A percentile compares a stretch with the other conserved stretches of the same genome.
These are phyloP conservation scores for Pachycephus smyrnensis DNA, from an alignment of 2,888 invertebrate genomes.

Conservation along the genomic window DNA sequence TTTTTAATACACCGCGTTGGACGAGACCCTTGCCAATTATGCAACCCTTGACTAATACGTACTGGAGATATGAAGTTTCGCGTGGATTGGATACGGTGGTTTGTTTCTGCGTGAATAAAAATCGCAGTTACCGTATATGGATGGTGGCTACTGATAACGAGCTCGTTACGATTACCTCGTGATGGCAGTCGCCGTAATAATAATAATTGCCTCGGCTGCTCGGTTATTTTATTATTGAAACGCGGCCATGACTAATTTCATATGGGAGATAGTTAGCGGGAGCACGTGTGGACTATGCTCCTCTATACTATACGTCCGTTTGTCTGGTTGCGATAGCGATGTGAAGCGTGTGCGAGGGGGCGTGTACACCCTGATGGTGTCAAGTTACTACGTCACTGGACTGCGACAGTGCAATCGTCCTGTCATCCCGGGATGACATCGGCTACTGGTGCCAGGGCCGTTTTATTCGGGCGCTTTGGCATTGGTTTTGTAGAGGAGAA, in stretches of 20 bases:
- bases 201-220: conserved; percentile 16
- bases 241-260: conserved; percentile 50
- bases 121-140: conserved; percentile 28
- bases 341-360: conserved; percentile 54
- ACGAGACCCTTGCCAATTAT: background rate
- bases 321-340: conserved; percentile 30
- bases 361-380: conserved; percentile 51
- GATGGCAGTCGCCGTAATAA: conserved; percentile 1
- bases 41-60: background rate
- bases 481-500: background rate
- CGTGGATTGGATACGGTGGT: background rate
- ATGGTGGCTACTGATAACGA: conserved; percentile 42
- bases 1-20: background rate
- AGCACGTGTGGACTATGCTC: conserved; percentile 17
- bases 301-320: conserved; percentile 14
- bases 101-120: background rate
- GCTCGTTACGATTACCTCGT: conserved; percentile 11
- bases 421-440: conserved; percentile 43
- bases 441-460: background rate
- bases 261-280: conserved; percentile 16
- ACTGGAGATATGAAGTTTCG: background rate
- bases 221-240: conserved; percentile 44
- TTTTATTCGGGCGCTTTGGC: background rate
- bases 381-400: conserved; percentile 58
- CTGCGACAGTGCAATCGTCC: conserved; percentile 56